Evolutionary conservation across 2,888 invertebrate genomes (phyloP), one percentile per base, ranked within the genome.

Genomic region (Eumacrocentrus americanus): DNA sequence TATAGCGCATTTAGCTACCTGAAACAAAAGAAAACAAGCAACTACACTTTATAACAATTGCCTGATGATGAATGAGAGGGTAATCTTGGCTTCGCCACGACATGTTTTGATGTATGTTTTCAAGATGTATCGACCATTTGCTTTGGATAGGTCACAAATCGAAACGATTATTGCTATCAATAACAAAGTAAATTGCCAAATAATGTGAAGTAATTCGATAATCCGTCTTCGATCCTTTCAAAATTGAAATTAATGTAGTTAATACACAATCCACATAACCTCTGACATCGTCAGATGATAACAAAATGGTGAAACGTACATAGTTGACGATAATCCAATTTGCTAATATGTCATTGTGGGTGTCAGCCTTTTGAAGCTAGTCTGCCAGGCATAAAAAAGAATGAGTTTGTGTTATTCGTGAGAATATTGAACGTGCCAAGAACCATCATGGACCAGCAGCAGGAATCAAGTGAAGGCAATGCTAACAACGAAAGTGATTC

Each of bases 1-100:
- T 64, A 94, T 92, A 40, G 91, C 89, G 76, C 94, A 94, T 80
- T 89, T 91, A 40, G 90, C 91, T 70, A 94, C 91, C 94, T 94
- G 80, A n/a, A n/a, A n/a, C n/a, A n/a, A n/a, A n/a, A n/a, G n/a
- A n/a, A n/a, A n/a, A n/a, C n/a, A n/a, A n/a, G n/a, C n/a, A n/a
- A n/a, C n/a, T n/a, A n/a, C n/a, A n/a, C n/a, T n/a, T n/a, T n/a
- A n/a, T n/a, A n/a, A n/a, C n/a, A n/a, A n/a, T n/a, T n/a, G n/a
- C n/a, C n/a, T n/a, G n/a, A n/a, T n/a, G n/a, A n/a, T n/a, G n/a
- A n/a, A n/a, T n/a, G n/a, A n/a, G n/a, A n/a, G n/a, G n/a, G n/a
- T n/a, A n/a, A n/a, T n/a, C n/a, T n/a, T n/a, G n/a, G n/a, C n/a
- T n/a, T n/a, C n/a, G n/a, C n/a, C n/a, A n/a, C n/a, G n/a, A n/a